phyloP scores from a whole-genome alignment of 2,888 invertebrate genomes.

The Drosophila basisetae region DNA sequence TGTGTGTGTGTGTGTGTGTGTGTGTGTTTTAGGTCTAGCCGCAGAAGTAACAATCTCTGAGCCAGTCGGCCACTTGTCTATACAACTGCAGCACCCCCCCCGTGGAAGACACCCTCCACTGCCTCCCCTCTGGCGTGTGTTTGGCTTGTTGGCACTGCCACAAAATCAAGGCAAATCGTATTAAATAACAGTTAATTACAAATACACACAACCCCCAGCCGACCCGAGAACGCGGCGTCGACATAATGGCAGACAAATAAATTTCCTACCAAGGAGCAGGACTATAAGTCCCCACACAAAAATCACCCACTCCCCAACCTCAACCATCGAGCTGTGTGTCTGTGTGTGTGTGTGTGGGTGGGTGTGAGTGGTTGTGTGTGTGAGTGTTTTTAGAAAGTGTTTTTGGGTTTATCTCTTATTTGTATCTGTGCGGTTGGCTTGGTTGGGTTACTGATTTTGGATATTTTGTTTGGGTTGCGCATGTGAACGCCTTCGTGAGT shows the following conservation, averaged over 20 bases:
- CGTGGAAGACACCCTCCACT: neutral
- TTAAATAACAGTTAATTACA: conserved; percentile 79
- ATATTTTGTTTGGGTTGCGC: conserved; percentile 5
- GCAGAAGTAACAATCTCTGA: conserved; percentile 44
- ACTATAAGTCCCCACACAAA: neutral
- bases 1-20: conserved; percentile 37
- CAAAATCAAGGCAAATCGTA: conserved; percentile 74
- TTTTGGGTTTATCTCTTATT: conserved; percentile 49
- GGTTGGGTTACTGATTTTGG: conserved; percentile 12
- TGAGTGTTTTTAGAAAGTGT: conserved; percentile 34
- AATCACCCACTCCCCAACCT: neutral
- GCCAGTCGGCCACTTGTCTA: conserved; percentile 51
- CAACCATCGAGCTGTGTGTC: conserved; percentile 18
- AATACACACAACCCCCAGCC: conserved; percentile 52
- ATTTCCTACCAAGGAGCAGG: conserved; percentile 34
- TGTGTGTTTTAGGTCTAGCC: conserved; percentile 43
- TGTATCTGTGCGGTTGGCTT: conserved; percentile 42
- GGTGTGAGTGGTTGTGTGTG: neutral
- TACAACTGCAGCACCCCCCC: conserved; percentile 7
- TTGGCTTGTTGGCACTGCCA: conserved; percentile 49
- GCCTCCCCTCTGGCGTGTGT: conserved; percentile 9
- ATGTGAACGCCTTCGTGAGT: conserved; percentile 45
- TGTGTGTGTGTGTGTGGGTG: conserved; percentile 19
- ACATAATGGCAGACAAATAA: conserved; percentile 58
- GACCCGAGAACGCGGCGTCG: conserved; percentile 50